These are phyloP conservation scores for Drosophila pachea DNA, from an alignment of 1,140 invertebrate species.

Conservation along the genomic window DNA sequence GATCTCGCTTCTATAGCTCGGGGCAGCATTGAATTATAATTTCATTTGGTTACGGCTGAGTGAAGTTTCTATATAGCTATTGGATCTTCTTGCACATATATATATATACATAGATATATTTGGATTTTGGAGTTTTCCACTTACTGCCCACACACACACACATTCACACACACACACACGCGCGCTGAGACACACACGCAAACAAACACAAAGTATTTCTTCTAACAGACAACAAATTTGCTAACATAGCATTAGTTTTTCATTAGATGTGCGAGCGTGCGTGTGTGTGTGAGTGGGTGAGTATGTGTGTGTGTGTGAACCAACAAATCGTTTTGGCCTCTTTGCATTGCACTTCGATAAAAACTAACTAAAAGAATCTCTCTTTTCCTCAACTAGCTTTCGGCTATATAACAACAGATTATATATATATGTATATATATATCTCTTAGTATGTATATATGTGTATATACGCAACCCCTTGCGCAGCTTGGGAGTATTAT, in stretches of 20 bases:
- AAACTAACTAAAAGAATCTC: constrained; percentile 27
- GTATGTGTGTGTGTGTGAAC: constrained; percentile 49
- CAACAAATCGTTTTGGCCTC: constrained; percentile 73
- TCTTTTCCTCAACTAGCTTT: constrained; percentile 23
- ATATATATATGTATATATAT: constrained; percentile 4
- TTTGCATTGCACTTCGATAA: constrained; percentile 16
- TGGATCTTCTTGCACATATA: constrained; percentile 9
- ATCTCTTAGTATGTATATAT: not conserved
- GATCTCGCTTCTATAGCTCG: not conserved
- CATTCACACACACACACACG: constrained; percentile 3
- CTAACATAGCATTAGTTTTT: constrained; percentile 41
- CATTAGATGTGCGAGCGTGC: constrained; percentile 38
- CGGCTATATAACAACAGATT: constrained; percentile 4
- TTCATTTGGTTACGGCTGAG: constrained; percentile 43
- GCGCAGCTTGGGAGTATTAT: not conserved
- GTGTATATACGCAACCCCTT: not conserved
- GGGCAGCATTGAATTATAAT: constrained; percentile 39
- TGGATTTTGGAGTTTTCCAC: constrained; percentile 28
- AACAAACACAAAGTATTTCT: constrained; percentile 28
- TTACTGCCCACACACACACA: constrained; percentile 21
- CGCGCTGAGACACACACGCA: not conserved
- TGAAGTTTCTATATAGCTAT: constrained; percentile 34
- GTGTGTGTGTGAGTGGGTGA: constrained; percentile 48
- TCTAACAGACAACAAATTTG: constrained; percentile 46
- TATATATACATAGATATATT: constrained; percentile 43